Conservation (phyloP, 1,140 invertebrate species). For the Stegodyphus mimosarum region DNA sequence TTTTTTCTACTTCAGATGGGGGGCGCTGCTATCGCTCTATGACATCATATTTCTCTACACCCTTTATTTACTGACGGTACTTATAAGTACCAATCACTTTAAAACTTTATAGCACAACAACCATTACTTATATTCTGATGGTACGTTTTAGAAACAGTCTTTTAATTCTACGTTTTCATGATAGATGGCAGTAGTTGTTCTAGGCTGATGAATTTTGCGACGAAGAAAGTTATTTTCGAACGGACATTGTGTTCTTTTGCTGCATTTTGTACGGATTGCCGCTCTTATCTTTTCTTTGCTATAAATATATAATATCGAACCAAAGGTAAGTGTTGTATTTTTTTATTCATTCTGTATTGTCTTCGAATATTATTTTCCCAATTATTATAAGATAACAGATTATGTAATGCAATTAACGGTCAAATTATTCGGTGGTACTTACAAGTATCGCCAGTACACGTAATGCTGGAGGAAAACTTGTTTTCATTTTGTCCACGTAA, state of each 20-base stretch:
- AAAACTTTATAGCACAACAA: constrained; percentile 30
- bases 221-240: constrained; percentile 17
- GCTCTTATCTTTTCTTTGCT: too few relatives aligned
- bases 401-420: constrained; percentile 11
- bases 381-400: constrained; percentile 13
- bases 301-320: too few relatives aligned
- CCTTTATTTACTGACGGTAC: too few relatives aligned
- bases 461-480: constrained; percentile 7
- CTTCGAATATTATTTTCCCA: constrained; percentile 9
- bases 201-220: too few relatives aligned
- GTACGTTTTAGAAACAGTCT: too few relatives aligned
- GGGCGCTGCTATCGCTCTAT: too few relatives aligned
- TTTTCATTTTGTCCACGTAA: constrained; percentile 18
- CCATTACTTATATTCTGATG: constrained; percentile 11
- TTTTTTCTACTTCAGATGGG: too few relatives aligned
- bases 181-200: constrained; percentile 19
- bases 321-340: too few relatives aligned
- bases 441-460: constrained; percentile 8
- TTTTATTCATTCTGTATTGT: too few relatives aligned
- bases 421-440: constrained; percentile 20
- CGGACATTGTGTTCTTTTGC: constrained; percentile 1
- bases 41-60: too few relatives aligned
- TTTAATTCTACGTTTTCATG: constrained; percentile 24
- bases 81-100: constrained; percentile 38
- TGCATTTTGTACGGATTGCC: not conserved